Evolutionary conservation across 2,797 vertebrate genomes (phyloP).

Genomic region (Carduelis carduelis): DNA sequence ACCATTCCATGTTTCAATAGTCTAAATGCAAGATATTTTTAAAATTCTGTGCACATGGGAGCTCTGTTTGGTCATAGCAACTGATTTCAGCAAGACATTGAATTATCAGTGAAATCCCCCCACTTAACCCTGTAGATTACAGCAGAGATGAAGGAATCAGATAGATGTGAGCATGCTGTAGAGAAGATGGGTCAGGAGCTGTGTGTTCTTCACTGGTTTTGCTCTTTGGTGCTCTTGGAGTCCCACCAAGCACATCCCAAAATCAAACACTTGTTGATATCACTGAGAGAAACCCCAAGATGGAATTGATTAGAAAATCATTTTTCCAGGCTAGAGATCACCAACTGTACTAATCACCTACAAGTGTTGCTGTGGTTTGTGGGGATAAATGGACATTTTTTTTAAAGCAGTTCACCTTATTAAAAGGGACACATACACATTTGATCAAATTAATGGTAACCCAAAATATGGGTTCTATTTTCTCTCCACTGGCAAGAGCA

Average conservation of each 20-base stretch:
- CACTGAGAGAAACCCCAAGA: neutral
- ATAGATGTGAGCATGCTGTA: neutral
- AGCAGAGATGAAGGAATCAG: neutral
- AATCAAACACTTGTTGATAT: neutral
- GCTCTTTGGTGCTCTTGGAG: neutral
- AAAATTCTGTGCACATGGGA: rapidly evolving
- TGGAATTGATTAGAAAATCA: neutral
- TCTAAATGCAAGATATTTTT: neutral
- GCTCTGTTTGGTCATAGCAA: neutral
- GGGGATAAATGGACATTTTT: neutral
- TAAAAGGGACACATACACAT: neutral
- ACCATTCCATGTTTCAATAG: neutral
- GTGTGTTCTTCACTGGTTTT: neutral
- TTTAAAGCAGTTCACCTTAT: neutral
- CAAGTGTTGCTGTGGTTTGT: neutral
- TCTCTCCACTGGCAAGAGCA: neutral
- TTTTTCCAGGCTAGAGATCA: neutral
- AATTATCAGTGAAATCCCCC: neutral
- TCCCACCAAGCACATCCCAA: neutral
- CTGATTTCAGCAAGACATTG: neutral
- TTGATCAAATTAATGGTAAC: neutral
- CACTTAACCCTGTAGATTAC: neutral
- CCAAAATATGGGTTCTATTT: neutral
- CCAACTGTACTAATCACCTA: neutral
- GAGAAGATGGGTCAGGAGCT: neutral